Evolutionary conservation across 2,888 invertebrate genomes (phyloP).

Genomic region (Mellilla xanthometata): DNA sequence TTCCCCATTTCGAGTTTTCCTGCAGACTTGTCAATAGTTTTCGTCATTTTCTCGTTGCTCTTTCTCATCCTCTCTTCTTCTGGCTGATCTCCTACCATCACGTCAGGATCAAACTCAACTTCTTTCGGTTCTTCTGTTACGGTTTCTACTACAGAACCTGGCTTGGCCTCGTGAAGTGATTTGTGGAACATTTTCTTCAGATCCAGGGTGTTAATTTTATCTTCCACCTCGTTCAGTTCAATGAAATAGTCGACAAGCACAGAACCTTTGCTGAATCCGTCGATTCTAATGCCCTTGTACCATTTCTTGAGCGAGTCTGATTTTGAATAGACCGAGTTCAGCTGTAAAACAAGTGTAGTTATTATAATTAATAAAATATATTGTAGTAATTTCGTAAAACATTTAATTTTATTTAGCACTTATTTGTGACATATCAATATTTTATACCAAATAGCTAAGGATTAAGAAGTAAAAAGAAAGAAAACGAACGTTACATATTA

Average conservation of each 20-base stretch:
- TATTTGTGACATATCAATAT: no score
- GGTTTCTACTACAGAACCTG: constrained; percentile 70
- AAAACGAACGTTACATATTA: no score
- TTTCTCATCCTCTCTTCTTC: constrained; percentile 73
- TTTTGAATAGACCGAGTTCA: constrained; percentile 91
- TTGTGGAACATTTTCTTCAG: constrained; percentile 87
- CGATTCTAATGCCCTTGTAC: constrained; percentile 93
- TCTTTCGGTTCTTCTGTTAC: constrained; percentile 44
- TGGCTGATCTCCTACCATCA: constrained; percentile 74
- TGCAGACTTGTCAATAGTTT: constrained; percentile 76
- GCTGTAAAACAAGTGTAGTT: no score
- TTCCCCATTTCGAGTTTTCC: constrained; percentile 89
- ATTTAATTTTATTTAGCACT: no score
- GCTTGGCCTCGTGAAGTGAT: constrained; percentile 79
- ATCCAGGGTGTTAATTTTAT: constrained; percentile 87
- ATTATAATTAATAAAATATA: no score
- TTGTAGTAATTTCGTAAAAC: no score
- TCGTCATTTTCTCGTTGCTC: constrained; percentile 76
- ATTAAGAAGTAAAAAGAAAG: no score
- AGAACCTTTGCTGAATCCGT: constrained; percentile 94
- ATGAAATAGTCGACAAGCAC: constrained; percentile 94
- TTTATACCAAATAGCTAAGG: no score
- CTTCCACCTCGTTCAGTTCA: constrained; percentile 89
- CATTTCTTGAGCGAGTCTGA: constrained; percentile 89
- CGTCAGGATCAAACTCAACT: constrained; percentile 64